A percentile compares a stretch with the other conserved stretches of the same genome.
These are phyloP conservation scores for Onthophagus sagittarius DNA, from an alignment of 2,888 invertebrate genomes.

Conservation along the genomic window DNA sequence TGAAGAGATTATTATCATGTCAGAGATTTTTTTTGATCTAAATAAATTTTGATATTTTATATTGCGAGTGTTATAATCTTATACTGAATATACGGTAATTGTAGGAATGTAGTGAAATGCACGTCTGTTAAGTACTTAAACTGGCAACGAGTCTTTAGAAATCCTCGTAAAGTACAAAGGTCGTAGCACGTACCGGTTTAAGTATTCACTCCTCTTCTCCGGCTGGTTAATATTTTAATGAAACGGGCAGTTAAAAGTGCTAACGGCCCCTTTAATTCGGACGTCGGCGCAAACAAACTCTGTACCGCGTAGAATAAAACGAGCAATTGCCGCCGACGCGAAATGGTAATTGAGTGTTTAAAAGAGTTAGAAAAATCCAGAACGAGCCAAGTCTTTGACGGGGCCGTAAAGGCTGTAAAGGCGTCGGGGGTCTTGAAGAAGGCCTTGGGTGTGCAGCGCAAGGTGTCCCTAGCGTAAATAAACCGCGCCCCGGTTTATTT, in stretches of 20 bases:
- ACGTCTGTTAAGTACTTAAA: neutral
- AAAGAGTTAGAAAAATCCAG: neutral
- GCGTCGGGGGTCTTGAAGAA: neutral
- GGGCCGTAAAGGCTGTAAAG: neutral
- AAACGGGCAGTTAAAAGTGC: slow-evolving; percentile 1
- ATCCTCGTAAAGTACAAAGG: neutral
- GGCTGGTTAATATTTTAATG: neutral
- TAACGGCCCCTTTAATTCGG: slow-evolving; percentile 2
- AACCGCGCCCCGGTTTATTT: slow-evolving; percentile 2
- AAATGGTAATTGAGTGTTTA: slow-evolving; percentile 11
- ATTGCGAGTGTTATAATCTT: neutral
- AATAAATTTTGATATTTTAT: no score
- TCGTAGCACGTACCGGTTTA: neutral
- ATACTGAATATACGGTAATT: neutral
- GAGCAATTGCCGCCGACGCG: neutral
- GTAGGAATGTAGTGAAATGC: neutral
- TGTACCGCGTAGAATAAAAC: neutral
- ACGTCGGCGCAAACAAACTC: neutral
- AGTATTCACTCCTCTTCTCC: neutral
- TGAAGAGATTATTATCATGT: no score
- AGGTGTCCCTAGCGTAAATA: slow-evolving; percentile 9
- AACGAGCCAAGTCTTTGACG: neutral
- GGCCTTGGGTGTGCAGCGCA: slow-evolving; percentile 4
- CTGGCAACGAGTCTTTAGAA: neutral
- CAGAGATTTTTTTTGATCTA: no score